These are phyloP conservation scores for Drosophila navojoa DNA, from an alignment of 1,140 invertebrate species.

Conservation along the genomic window DNA sequence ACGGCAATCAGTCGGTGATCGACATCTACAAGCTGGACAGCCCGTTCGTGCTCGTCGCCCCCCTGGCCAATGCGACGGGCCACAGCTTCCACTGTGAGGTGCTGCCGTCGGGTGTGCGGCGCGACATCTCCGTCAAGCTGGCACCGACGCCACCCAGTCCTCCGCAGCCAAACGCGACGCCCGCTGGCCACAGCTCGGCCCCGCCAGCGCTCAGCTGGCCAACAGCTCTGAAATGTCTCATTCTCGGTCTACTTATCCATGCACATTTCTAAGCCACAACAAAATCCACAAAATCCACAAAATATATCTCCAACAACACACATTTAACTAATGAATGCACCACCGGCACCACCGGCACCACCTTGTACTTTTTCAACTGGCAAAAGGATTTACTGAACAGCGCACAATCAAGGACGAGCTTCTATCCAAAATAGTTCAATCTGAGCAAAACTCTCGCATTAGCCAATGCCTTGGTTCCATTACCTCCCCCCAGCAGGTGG, in stretches of 20 bases:
- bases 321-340: slow-evolving; percentile 49
- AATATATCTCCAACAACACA: slow-evolving; percentile 1
- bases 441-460: slow-evolving; percentile 6
- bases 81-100: slow-evolving; percentile 52
- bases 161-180: slow-evolving; percentile 11
- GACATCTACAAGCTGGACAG: slow-evolving; percentile 50
- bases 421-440: slow-evolving; percentile 23
- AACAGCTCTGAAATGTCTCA: slow-evolving; percentile 13
- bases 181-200: background rate
- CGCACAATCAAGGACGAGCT: slow-evolving; percentile 59
- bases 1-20: slow-evolving; percentile 26
- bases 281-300: too few species aligned
- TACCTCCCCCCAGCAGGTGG: background rate
- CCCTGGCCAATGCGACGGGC: slow-evolving; percentile 50
- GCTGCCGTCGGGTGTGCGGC: slow-evolving; percentile 34
- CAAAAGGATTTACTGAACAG: slow-evolving; percentile 38
- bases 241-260: slow-evolving; percentile 19
- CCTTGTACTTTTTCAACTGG: slow-evolving; percentile 23
- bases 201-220: slow-evolving; percentile 1
- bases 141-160: slow-evolving; percentile 44
- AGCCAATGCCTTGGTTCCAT: slow-evolving; percentile 13
- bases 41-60: slow-evolving; percentile 47
- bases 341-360: slow-evolving; percentile 69
- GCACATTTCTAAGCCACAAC: slow-evolving; percentile 3
- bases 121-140: slow-evolving; percentile 46